A percentile compares a stretch with the other conserved stretches of the same genome.
Evolutionary conservation across 2,797 vertebrate genomes (phyloP).

Genomic region (Sciaenops ocellatus): DNA sequence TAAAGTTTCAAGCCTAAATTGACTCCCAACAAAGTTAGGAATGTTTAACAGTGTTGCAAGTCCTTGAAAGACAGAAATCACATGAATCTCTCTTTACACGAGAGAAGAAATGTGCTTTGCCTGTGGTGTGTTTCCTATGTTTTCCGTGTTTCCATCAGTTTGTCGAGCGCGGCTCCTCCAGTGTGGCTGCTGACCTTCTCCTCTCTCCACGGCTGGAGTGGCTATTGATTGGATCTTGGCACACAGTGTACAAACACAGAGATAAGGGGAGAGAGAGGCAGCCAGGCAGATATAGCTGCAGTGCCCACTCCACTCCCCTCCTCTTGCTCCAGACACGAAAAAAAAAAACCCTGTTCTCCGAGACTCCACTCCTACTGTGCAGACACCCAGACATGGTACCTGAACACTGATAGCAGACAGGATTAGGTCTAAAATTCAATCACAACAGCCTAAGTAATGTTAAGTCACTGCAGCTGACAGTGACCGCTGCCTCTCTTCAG

Average conservation of each 20-base stretch:
- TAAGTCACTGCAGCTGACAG: conserved; percentile 73
- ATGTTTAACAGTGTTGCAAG: neutral
- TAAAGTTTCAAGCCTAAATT: neutral
- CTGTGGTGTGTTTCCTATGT: conserved; percentile 36
- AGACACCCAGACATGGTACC: conserved; percentile 82
- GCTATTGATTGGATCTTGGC: conserved; percentile 90
- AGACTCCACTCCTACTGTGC: conserved; percentile 77
- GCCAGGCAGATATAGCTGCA: conserved; percentile 80
- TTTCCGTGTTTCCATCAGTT: conserved; percentile 69
- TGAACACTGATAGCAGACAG: conserved; percentile 77
- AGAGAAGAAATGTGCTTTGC: conserved; percentile 1
- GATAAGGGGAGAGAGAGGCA: conserved; percentile 80
- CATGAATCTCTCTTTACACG: conserved; percentile 13
- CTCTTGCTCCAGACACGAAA: conserved; percentile 49
- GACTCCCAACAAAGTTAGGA: neutral
- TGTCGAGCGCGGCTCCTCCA: conserved; percentile 62
- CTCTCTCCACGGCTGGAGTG: conserved; percentile 85
- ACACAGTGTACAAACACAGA: conserved; percentile 87
- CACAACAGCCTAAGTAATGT: conserved; percentile 77
- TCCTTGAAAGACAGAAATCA: conserved; percentile 10
- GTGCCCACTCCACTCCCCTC: conserved; percentile 76
- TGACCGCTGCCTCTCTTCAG: conserved; percentile 59
- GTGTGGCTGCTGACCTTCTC: conserved; percentile 87
- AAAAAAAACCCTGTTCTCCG: conserved; percentile 52
- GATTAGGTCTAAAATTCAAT: conserved; percentile 81